Evolutionary conservation across 2,888 invertebrate species (phyloP).

Genomic region (Netelia melanura): DNA sequence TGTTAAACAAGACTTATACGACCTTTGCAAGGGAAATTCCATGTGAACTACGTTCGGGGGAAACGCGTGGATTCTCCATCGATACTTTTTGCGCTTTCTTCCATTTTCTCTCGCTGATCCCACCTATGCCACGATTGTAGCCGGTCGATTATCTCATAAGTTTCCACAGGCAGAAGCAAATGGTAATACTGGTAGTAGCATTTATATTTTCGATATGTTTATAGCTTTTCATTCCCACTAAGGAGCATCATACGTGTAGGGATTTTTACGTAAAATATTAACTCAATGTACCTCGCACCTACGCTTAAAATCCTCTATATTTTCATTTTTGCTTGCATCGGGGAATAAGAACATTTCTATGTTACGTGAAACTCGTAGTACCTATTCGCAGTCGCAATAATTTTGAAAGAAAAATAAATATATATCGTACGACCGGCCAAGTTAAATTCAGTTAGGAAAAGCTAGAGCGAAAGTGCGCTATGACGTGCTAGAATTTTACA

Average conservation of each 20-base stretch:
- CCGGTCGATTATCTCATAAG: neutral
- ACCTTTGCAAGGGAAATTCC: constrained; percentile 62
- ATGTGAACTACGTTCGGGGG: constrained; percentile 40
- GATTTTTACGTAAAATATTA: neutral
- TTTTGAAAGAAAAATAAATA: neutral
- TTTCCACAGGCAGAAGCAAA: neutral
- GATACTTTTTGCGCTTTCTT: neutral
- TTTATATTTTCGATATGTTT: neutral
- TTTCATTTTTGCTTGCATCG: neutral
- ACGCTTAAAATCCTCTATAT: neutral
- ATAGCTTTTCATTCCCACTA: neutral
- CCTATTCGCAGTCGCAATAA: neutral
- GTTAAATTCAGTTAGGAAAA: neutral
- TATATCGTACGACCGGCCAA: neutral
- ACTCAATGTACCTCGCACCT: neutral
- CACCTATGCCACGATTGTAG: neutral
- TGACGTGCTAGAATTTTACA: neutral
- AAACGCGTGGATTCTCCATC: constrained; percentile 45
- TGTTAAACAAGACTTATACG: constrained; percentile 49
- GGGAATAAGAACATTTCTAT: neutral
- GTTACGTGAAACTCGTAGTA: neutral
- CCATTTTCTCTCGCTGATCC: neutral
- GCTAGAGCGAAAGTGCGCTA: neutral
- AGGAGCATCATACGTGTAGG: neutral
- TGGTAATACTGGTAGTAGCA: no score